Conservation (phyloP, 2,113 vertebrate species). For the Guaruba guarouba region DNA sequence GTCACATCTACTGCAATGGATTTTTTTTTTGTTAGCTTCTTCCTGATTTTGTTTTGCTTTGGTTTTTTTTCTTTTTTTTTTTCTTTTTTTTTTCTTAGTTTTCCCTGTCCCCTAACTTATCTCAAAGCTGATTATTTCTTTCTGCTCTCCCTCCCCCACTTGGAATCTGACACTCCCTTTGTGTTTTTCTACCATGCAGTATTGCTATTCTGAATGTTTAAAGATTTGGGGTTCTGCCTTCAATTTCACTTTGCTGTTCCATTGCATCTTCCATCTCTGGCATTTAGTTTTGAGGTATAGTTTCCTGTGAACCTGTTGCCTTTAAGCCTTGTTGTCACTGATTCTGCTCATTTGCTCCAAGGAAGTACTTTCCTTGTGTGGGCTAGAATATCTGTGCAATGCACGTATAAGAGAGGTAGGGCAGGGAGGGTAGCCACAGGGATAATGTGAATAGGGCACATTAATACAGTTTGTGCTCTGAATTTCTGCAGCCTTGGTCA, state of each 20-base stretch:
- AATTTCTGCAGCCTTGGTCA: neutral
- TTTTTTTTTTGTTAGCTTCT: neutral
- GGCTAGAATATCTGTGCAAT: neutral
- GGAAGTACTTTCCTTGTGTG: neutral
- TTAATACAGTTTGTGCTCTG: neutral
- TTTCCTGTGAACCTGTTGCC: neutral
- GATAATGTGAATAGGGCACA: neutral
- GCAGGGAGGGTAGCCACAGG: neutral
- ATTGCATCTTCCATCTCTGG: neutral
- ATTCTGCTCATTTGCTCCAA: neutral
- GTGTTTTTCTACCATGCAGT: neutral
- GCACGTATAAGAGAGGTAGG: neutral
- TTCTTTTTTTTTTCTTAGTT: accelerated
- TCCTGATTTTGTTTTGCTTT: neutral
- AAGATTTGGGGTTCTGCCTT: neutral
- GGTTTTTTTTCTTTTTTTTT: neutral
- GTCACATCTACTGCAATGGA: neutral
- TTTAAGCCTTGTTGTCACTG: neutral
- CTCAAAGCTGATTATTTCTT: neutral
- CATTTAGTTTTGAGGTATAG: neutral
- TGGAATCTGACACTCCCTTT: neutral
- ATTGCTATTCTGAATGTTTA: neutral
- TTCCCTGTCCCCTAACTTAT: neutral
- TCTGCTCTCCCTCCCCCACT: neutral
- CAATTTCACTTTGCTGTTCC: neutral